These are phyloP conservation scores for Silurus glanis DNA, from an alignment of 2,113 vertebrate species.

Conservation along the genomic window DNA sequence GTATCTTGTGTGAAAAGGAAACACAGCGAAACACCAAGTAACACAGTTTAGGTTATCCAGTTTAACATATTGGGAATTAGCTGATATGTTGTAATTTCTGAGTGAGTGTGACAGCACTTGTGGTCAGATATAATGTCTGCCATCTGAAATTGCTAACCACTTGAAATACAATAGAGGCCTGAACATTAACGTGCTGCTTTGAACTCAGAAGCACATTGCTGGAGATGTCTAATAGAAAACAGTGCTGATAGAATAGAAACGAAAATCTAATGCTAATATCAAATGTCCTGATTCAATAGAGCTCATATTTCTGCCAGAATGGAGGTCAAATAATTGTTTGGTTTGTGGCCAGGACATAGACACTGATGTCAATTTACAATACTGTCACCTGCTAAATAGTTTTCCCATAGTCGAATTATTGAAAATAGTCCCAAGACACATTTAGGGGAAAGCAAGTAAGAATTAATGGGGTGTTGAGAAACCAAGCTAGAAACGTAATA, in stretches of 20 bases:
- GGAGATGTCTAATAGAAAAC: background rate
- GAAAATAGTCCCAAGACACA: background rate
- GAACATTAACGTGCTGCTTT: background rate
- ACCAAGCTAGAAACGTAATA: conserved; percentile 36
- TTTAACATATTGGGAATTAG: conserved; percentile 15
- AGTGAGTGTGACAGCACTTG: conserved; percentile 29
- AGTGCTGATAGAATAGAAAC: background rate
- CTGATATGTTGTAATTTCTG: conserved; percentile 16
- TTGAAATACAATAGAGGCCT: conserved; percentile 23
- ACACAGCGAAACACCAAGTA: background rate
- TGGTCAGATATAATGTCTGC: conserved; percentile 29
- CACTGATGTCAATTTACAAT: conserved; percentile 5
- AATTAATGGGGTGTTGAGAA: conserved; percentile 45
- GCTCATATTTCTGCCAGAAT: conserved; percentile 2
- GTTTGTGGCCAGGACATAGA: background rate
- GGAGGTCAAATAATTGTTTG: conserved; percentile 13
- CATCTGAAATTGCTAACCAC: conserved; percentile 33
- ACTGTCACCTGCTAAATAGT: conserved; percentile 13
- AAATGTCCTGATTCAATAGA: background rate
- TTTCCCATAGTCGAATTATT: conserved; percentile 1
- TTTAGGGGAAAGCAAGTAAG: conserved; percentile 28
- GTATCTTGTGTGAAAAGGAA: background rate
- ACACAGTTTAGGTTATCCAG: background rate
- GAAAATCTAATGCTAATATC: conserved; percentile 8
- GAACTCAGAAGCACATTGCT: background rate